phyloP scores from a whole-genome alignment of 1,140 invertebrate genomes.

The Drosophila equinoxialis region DNA sequence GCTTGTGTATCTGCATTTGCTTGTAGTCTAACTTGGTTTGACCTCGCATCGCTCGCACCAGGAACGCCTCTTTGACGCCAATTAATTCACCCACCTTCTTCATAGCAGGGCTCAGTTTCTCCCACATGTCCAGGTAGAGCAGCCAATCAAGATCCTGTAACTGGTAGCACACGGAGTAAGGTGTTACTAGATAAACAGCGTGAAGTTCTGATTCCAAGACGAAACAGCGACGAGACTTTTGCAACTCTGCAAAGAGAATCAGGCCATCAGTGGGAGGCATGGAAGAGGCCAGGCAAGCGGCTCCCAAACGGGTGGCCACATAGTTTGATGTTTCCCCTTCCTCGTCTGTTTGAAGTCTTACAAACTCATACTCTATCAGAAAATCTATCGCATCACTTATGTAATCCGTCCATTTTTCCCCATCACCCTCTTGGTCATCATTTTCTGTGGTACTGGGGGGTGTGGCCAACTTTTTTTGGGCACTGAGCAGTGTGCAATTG shows the following conservation, averaged over 20 bases:
- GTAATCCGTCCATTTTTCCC: constrained; percentile 31
- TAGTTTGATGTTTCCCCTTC: constrained; percentile 85
- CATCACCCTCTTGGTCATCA: constrained; percentile 8
- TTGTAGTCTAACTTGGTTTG: constrained; percentile 84
- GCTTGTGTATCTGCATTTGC: constrained; percentile 85
- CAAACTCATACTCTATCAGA: constrained; percentile 85
- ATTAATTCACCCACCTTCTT: constrained; percentile 95
- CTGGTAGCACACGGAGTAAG: constrained; percentile 91
- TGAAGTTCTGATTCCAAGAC: constrained; percentile 97
- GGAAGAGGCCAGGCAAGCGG: constrained; percentile 95
- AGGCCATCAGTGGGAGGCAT: constrained; percentile 96
- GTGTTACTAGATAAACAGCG: constrained; percentile 96
- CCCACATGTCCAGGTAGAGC: constrained; percentile 93
- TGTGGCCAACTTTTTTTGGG: constrained; percentile 43
- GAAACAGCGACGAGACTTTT: constrained; percentile 94
- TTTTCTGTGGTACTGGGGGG: constrained; percentile 15
- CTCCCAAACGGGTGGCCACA: constrained; percentile 93
- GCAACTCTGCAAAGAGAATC: constrained; percentile 93
- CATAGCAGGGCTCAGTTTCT: constrained; percentile 90
- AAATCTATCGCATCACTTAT: constrained; percentile 82
- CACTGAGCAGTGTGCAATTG: constrained; percentile 89
- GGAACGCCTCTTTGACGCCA: constrained; percentile 94
- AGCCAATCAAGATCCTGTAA: constrained; percentile 95
- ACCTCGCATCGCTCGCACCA: constrained; percentile 91
- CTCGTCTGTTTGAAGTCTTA: constrained; percentile 84